Evolutionary conservation across 2,888 invertebrate species (phyloP), one percentile per base, ranked within the genome.

Genomic region (Clivina fossor): DNA sequence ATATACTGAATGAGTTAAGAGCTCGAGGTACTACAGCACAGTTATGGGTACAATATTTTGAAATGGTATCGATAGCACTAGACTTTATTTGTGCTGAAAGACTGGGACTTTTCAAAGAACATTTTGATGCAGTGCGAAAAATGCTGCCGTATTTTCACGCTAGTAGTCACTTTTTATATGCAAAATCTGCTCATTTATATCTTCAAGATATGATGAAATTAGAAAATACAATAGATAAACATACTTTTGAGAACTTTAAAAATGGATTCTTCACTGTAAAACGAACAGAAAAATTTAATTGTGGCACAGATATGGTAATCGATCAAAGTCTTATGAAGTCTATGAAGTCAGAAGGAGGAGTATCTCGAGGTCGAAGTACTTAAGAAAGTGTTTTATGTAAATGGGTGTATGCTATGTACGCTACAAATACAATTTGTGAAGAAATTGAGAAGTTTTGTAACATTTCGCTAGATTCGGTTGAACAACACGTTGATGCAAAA

Each of bases 111-210:
- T n/a, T n/a, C n/a, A n/a, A n/a, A n/a, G n/a, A n/a, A n/a, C n/a
- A n/a, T n/a, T n/a, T n/a, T n/a, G 54, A 66, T 66, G 40, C 57
- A 60, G 60, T 64, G 33, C 50, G 38, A 60, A 61, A 61, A 66
- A 71, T n/a, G n/a, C n/a, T n/a, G n/a, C n/a, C 69, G 67, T 65
- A 66, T 67, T 70, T 68, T 62, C 65, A 70, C 58, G 67, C 68
- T 4, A 13, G 56, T 60, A 67, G 67, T 50, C 69, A 69, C 56
- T 69, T 67, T 53, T 24, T 57, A 28, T 69, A 70, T 63, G 68
- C 68, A 4, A 69, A 66, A 61, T 69, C 61, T 37, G 60, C 61
- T 18, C 61, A 62, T 51, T 60, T 64, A 44, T 63, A 65, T 61
- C 56, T 64, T n/a, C 60, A 55, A 66, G 58, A 59, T 41, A 68